Base-by-base conservation (phyloP, 2,113 vertebrate species). In the Patagioenas fasciata region DNA sequence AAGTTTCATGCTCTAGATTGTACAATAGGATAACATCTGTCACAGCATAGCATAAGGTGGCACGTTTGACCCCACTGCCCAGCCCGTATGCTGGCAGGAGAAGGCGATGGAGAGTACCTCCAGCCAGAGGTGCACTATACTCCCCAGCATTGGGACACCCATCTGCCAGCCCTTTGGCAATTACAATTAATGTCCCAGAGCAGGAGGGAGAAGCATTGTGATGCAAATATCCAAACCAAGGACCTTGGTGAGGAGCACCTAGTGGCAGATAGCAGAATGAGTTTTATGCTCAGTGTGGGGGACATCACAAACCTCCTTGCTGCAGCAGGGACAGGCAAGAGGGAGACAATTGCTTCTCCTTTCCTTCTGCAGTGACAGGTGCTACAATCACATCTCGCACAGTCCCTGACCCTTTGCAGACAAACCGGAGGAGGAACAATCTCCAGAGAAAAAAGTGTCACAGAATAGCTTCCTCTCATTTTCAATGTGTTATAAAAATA, bases 101-200 rank as follows among this genome's bases (percentile, higher is more conserved):
- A 38, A 77, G 32, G 28, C 0, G 4, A 42, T 0, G 12, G 26
- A 40, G 58, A 64, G 84, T n/a, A 18, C 16, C 1, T 0, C 23
- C 62, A 80, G 53, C 8, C 66, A 48, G 66, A 57, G 36, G n/a
- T 32, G 67, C 8, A 2, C 25, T 29, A n/a, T 34, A 32, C 40
- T 29, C 11, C 24, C 28, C 58, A 5, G 29, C 8, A 1, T 10
- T 11, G 28, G n/a, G 47, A 36, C 1, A 0, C 8, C 47, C 8
- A 1, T 24, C 28, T 83, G 47, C 56, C 42, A 75, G 1, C 13
- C 40, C 50, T 17, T 9, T 8, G 26, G 50, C 21, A 47, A 64
- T 7, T 8, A 10, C 0, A 0, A 11, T 4, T 36, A 57, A 25
- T 0, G 0, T 16, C 61, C 26, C 23, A 28, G 81, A 36, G 61